Percentiles rank a stretch among this genome's conserved stretches.
Evolutionary conservation across 1,140 invertebrate species (phyloP).

Genomic region (Drosophila seguyi): DNA sequence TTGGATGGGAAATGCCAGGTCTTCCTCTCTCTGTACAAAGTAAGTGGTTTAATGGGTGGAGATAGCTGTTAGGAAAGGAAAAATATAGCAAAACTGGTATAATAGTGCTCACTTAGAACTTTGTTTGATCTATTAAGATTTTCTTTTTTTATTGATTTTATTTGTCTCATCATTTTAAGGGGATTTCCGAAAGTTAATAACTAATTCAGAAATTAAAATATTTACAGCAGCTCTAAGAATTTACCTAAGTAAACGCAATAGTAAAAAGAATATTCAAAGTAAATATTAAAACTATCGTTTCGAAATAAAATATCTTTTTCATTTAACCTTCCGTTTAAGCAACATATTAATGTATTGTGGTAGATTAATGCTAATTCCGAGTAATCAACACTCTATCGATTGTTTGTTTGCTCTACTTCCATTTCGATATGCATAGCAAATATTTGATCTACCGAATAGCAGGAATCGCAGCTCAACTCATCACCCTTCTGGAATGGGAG

Average conservation of each 20-base stretch:
- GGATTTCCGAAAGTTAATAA: too few species aligned
- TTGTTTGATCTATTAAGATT: not conserved
- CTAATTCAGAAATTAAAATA: too few species aligned
- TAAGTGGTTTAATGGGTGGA: not conserved
- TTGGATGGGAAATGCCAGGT: not conserved
- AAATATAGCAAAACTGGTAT: not conserved
- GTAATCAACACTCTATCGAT: slow-evolving; percentile 4
- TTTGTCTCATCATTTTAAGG: too few species aligned
- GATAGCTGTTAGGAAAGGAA: not conserved
- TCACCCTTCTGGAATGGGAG: slow-evolving; percentile 49
- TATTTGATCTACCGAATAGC: slow-evolving; percentile 6
- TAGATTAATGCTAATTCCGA: not conserved
- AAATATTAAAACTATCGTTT: not conserved
- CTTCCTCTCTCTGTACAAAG: not conserved
- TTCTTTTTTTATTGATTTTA: not conserved
- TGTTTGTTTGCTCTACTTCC: slow-evolving; percentile 1
- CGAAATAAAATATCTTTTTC: not conserved
- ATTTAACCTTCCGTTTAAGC: not conserved
- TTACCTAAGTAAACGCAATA: not conserved
- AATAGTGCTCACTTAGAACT: too few species aligned
- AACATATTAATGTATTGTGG: too few species aligned
- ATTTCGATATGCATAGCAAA: slow-evolving; percentile 7
- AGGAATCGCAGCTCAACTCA: slow-evolving; percentile 36
- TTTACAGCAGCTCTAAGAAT: too few species aligned
- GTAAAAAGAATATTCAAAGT: not conserved